Conservation (phyloP, 2,888 invertebrate species). For the Tiliacea citrago region DNA sequence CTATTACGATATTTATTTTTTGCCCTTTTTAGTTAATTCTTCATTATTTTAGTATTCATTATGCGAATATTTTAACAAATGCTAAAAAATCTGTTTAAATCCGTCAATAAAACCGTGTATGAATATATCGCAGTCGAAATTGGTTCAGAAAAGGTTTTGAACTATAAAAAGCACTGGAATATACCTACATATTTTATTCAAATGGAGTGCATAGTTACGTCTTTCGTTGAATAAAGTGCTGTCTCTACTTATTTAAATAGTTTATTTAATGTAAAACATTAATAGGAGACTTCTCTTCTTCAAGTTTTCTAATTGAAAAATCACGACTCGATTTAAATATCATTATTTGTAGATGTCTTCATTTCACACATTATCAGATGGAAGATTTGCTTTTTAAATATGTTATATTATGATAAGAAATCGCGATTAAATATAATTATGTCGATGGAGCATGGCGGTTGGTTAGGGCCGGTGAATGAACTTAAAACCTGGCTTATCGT, state of each 20-base stretch:
- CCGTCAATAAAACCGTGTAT: neutral
- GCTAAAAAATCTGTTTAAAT: neutral
- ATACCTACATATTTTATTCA: constrained; percentile 10
- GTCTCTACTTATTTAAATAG: constrained; percentile 9
- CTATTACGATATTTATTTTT: constrained; percentile 1
- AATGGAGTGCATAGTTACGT: neutral
- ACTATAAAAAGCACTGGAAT: neutral
- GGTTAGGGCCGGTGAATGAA: constrained; percentile 77
- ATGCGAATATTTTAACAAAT: neutral
- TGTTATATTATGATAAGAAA: constrained; percentile 61
- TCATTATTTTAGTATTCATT: neutral
- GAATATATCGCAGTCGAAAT: neutral
- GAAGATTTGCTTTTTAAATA: constrained; percentile 36
- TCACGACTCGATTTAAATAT: constrained; percentile 18
- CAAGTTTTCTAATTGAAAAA: neutral
- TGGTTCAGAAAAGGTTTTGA: constrained; percentile 2
- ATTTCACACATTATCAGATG: constrained; percentile 33
- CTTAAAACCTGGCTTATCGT: constrained; percentile 79
- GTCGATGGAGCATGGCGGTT: constrained; percentile 45
- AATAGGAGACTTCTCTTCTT: neutral
- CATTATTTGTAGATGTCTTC: constrained; percentile 2
- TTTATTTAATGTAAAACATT: constrained; percentile 23
- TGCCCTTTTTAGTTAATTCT: neutral
- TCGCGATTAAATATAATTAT: constrained; percentile 59
- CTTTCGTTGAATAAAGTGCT: neutral